Evolutionary conservation across 2,888 invertebrate species (phyloP).

Genomic region (Patella pellucida): DNA sequence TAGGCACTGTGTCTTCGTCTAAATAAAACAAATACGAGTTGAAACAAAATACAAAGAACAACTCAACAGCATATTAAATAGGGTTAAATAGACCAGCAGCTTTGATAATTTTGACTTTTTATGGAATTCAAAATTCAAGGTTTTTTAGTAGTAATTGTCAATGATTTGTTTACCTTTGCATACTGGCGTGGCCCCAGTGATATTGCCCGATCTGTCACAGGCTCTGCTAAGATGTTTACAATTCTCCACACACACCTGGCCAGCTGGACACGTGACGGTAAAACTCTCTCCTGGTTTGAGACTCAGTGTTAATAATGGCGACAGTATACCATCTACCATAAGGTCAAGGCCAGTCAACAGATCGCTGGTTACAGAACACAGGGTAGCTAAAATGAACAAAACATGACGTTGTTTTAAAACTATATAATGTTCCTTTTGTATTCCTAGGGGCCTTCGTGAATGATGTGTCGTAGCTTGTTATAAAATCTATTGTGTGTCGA

Average conservation of each 20-base stretch:
- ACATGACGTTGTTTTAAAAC: background rate
- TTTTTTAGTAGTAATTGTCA: too few relatives aligned
- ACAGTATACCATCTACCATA: background rate
- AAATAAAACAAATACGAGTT: background rate
- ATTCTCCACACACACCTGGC: background rate
- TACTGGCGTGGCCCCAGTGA: background rate
- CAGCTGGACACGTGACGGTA: background rate
- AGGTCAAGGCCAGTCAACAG: background rate
- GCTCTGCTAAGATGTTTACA: slow-evolving; percentile 6
- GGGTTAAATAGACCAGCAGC: too few relatives aligned
- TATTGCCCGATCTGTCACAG: background rate
- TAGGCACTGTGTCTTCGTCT: background rate
- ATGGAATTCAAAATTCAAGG: too few relatives aligned
- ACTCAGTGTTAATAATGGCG: background rate
- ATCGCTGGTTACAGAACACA: background rate
- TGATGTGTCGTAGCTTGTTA: too few relatives aligned
- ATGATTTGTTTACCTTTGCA: background rate
- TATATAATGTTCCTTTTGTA: too few relatives aligned
- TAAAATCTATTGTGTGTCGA: too few relatives aligned
- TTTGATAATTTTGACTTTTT: too few relatives aligned
- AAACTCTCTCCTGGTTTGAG: background rate
- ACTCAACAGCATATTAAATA: too few relatives aligned
- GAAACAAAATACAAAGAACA: too few relatives aligned
- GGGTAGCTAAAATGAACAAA: background rate
- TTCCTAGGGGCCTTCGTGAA: too few relatives aligned